A percentile compares a stretch with the other conserved stretches of the same genome.
These are phyloP conservation scores for Pitangus sulphuratus DNA, from an alignment of 2,797 vertebrate species.

Conservation along the genomic window DNA sequence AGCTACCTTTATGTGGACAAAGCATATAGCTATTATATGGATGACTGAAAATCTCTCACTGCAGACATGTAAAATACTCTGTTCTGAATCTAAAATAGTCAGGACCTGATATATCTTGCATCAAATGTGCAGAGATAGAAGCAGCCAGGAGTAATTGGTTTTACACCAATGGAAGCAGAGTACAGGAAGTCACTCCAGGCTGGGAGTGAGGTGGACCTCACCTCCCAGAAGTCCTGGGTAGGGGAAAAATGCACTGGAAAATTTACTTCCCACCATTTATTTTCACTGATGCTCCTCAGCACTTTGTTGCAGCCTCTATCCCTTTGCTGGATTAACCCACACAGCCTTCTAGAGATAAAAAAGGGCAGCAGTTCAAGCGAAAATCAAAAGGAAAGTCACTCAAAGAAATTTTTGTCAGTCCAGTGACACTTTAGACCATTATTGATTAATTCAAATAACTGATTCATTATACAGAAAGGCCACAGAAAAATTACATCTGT, in stretches of 20 bases:
- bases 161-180: neutral
- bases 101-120: neutral
- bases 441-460: neutral
- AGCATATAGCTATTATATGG: neutral
- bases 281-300: neutral
- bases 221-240: neutral
- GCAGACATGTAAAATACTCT: neutral
- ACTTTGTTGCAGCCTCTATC: neutral
- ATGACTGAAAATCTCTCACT: neutral
- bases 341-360: neutral
- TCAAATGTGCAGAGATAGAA: neutral
- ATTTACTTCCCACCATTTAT: neutral
- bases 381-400: neutral
- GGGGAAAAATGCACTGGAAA: neutral
- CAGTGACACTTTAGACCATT: neutral
- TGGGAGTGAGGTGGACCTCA: neutral
- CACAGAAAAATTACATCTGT: neutral
- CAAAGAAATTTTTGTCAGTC: neutral
- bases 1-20: neutral
- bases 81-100: neutral
- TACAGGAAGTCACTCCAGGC: neutral
- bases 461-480: neutral
- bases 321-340: neutral
- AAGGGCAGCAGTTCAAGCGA: neutral
- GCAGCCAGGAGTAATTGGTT: neutral